Evolutionary conservation across 2,113 vertebrate genomes (phyloP), one percentile per base, ranked within the genome.

Genomic region (Phyllostomus discolor): DNA sequence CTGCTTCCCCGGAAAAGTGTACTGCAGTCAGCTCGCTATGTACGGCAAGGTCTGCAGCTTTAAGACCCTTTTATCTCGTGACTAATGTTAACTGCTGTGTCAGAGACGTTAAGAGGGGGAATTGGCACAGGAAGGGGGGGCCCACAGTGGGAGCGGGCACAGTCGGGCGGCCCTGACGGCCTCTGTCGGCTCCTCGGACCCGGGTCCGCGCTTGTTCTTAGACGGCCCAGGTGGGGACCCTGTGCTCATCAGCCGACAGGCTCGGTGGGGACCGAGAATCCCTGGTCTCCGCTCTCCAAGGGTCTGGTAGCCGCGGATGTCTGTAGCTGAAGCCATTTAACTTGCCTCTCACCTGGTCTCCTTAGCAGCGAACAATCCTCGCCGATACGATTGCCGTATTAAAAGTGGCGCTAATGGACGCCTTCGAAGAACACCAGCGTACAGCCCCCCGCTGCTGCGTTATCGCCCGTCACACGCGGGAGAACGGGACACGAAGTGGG

Each of bases 301-400:
- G 52, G 75, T 88, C 80, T 93, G 88, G 75, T 93, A 35, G 95
- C 94, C 83, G 2, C 57, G 54, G 46, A 89, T 91, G 48, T 81
- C 95, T 97, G 17, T 97, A 88, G 96, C 97, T 96, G 93, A 97
- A 97, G 46, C 62, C 22, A 72, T 93, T 95, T 92, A 94, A 96
- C 85, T 97, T 97, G 48, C 41, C 96, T 96, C 96, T 69, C 95
- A 20, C 24, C 2, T 54, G 35, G 88, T 97, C 93, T 87, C 46
- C 97, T 97, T 57, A 96, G 88, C 70, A 92, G 87, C 80, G 97
- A 94, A 97, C 50, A 92, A 95, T 88, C 96, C 96, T 96, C 94
- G 91, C 64, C 97, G 97, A 97, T 95, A 79, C 20, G 75, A 97
- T 96, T 98, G 93, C 97, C 96, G 43, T 83, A 96, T 96, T 98